A percentile compares a stretch with the other conserved stretches of the same genome.
phyloP scores from a whole-genome alignment of 2,797 vertebrate genomes.

The Schizopygopsis pylzovi region DNA sequence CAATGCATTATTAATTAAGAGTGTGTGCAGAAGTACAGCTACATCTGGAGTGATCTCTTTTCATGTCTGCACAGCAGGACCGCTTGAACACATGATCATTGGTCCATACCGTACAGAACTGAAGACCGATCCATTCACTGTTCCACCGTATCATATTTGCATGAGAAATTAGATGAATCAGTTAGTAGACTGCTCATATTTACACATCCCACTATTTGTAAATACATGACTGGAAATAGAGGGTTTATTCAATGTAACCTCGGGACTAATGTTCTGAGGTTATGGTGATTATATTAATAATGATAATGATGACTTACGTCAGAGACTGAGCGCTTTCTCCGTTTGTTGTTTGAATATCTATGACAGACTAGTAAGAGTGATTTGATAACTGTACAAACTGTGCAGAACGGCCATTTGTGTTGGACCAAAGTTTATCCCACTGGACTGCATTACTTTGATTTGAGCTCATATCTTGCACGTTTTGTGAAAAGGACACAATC shows the following conservation, averaged over 20 bases:
- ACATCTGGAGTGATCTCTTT: constrained; percentile 64
- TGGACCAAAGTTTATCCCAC: background rate
- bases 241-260: background rate
- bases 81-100: constrained; percentile 53
- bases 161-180: background rate
- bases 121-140: background rate
- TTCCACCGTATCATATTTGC: constrained; percentile 9
- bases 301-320: background rate
- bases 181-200: background rate
- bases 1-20: constrained; percentile 63
- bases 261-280: constrained; percentile 4
- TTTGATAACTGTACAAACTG: constrained; percentile 9
- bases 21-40: constrained; percentile 50
- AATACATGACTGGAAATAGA: background rate
- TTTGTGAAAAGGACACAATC: background rate
- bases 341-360: background rate
- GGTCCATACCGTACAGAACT: constrained; percentile 16
- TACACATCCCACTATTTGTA: background rate
- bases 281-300: background rate
- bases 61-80: constrained; percentile 61
- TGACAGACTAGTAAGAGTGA: background rate
- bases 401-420: background rate
- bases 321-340: background rate
- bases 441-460: background rate
- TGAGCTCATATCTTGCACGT: background rate